Base-by-base conservation (phyloP, 2,888 invertebrate genomes). In the Myopa testacea region DNA sequence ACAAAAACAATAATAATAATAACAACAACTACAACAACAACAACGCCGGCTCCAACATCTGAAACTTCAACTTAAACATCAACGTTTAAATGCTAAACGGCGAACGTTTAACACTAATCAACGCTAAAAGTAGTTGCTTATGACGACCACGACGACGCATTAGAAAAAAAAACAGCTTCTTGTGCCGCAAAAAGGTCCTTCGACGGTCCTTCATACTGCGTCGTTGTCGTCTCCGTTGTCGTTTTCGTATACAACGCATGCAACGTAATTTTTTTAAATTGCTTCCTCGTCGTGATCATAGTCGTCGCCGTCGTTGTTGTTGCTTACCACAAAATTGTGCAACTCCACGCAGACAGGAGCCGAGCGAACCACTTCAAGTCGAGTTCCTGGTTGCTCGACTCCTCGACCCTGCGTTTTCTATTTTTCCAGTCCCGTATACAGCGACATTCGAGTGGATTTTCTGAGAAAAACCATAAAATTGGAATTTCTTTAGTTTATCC, bases 51-150 rank as follows among this genome's bases (percentile, higher is more conserved):
- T 55, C 45, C 26, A 74, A 65, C 63, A 74, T 63, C 65, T 26
- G 26, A 26, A 26, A 26, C 26, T 14, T 16, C 50, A 45, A 26
- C 37, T 26, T 10, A 6, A 37, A 34, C 34, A 26, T 52, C 38
- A 67, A 62, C 68, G 68, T 67, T 67, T 75, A 75, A 75, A 67
- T 55, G 55, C 38, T 75, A 60, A 75, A 75, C 75, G 68, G 19
- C 69, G 34, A 58, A 3, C 75, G 69, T 75, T 75, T 75, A 75
- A 75, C 75, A 69, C 68, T 68, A 75, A 75, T 75, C 75, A 69
- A 60, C 75, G 60, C 40, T 68, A 60, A 40, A 50, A 58, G 72
- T 40, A 45, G 74, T 65, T 52, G 74, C 63, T 63, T 63, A 16
- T 65, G 50, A 45, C 62, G 26, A 26, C 26, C 26, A 26, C 26